Conservation (phyloP, 2,888 invertebrate genomes). For the Orthosia incerta region DNA sequence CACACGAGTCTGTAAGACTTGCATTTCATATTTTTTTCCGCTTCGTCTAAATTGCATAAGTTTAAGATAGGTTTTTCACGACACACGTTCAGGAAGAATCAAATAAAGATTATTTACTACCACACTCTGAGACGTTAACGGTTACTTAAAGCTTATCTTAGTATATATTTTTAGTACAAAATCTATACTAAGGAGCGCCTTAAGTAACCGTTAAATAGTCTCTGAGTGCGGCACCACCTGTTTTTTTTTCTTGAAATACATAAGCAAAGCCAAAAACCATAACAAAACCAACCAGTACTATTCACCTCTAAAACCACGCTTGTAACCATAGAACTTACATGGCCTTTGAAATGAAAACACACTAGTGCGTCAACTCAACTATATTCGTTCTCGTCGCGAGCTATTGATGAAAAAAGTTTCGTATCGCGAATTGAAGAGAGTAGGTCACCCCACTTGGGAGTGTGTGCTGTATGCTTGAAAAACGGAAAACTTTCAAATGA, state of each 20-base stretch:
- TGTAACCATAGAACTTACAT: conserved; percentile 8
- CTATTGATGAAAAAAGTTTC: conserved; percentile 66
- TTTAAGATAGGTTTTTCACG: too few relatives aligned
- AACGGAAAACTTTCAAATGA: conserved; percentile 65
- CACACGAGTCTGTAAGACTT: too few relatives aligned
- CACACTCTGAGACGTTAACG: too few relatives aligned
- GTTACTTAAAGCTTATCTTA: too few relatives aligned
- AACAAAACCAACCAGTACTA: not conserved
- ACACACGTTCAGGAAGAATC: too few relatives aligned
- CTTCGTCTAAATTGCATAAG: too few relatives aligned
- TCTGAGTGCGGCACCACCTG: too few relatives aligned
- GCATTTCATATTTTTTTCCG: too few relatives aligned
- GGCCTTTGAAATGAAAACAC: conserved; percentile 26
- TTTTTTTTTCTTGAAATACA: not conserved
- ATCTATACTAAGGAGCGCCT: too few relatives aligned
- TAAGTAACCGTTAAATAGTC: too few relatives aligned
- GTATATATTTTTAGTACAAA: too few relatives aligned
- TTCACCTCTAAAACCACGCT: not conserved
- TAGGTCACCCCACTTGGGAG: conserved; percentile 62
- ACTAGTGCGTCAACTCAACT: conserved; percentile 43
- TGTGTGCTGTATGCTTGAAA: conserved; percentile 56
- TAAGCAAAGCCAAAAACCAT: not conserved
- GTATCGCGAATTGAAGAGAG: conserved; percentile 60
- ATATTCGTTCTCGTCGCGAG: conserved; percentile 40
- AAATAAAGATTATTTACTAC: too few relatives aligned